Evolutionary conservation across 2,888 invertebrate genomes (phyloP), one percentile per base, ranked within the genome.

Genomic region (Vesta saturnalis): DNA sequence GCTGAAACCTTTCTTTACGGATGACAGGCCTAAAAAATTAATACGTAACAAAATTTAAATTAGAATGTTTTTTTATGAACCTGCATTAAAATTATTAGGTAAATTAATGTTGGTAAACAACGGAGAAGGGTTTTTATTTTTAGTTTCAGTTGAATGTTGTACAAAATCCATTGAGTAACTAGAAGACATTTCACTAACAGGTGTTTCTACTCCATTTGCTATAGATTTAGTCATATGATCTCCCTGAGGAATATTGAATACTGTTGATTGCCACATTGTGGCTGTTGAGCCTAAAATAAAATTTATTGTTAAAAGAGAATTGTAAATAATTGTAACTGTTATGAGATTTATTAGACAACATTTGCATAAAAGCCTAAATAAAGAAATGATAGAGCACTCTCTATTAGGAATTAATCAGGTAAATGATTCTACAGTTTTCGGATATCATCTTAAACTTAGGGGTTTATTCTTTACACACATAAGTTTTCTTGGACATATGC

Each of bases 1-100:
- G 47, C 90, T 91, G 73, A 95, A 89, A 0, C 94, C 94, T 81
- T 94, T 95, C 71, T 92, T 94, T 91, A 94, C 91, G 6, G 92
- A 90, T 18, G 91, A 88, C 63, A 93, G 85, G 23, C 92, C 92
- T 87, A 81, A 43, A 67, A 23, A 22, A 1, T 57, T 39, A 30
- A 74, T 74, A 75, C 21, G 59, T 23, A 52, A 59, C 0, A 18
- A 22, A 12, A 30, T 18, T 23, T 56, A 22, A 23, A 23, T 15
- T 18, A 21, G 2, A 21, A 52, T 16, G 22, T 12, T 55, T 1
- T 43, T 43, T 3, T 18, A 60, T n/a, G 67, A 74, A 85, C 85
- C 85, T 56, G 86, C 86, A 79, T 87, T 87, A 22, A 87, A 82
- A 77, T 87, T 87, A 74, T 86, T 87, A 21, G 85, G 84, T 49